Evolutionary conservation across 1,140 invertebrate genomes (phyloP).

Genomic region (Aphis gossypii): DNA sequence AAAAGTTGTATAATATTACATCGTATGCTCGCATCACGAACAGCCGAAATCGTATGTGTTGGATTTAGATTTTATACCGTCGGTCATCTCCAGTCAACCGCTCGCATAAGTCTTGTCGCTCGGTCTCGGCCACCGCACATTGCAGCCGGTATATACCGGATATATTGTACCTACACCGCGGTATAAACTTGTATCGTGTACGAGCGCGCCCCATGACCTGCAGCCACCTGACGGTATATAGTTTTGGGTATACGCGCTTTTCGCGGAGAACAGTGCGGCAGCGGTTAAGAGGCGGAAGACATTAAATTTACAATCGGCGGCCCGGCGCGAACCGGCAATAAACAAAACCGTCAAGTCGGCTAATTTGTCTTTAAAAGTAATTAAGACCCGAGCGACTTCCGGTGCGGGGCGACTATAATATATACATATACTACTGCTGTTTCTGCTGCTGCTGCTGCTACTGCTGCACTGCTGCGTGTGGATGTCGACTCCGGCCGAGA

Average conservation of each 20-base stretch:
- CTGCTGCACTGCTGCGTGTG: no score
- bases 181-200: not conserved
- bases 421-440: not conserved
- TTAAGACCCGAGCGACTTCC: conserved; percentile 42
- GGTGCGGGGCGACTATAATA: not conserved
- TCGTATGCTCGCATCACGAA: not conserved
- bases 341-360: conserved; percentile 56
- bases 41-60: not conserved
- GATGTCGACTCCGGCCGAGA: conserved; percentile 2
- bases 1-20: not conserved
- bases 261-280: not conserved
- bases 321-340: conserved; percentile 43
- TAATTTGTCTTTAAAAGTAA: conserved; percentile 58
- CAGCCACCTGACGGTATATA: not conserved
- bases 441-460: no score
- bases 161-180: not conserved
- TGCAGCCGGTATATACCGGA: not conserved
- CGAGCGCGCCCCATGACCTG: not conserved
- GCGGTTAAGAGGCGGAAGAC: conserved; percentile 45
- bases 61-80: not conserved
- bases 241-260: not conserved
- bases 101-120: not conserved
- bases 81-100: not conserved
- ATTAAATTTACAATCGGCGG: conserved; percentile 57
- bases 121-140: no score